These are phyloP conservation scores for Drosophila pallidifrons DNA, from an alignment of 1,140 invertebrate genomes.

Conservation along the genomic window DNA sequence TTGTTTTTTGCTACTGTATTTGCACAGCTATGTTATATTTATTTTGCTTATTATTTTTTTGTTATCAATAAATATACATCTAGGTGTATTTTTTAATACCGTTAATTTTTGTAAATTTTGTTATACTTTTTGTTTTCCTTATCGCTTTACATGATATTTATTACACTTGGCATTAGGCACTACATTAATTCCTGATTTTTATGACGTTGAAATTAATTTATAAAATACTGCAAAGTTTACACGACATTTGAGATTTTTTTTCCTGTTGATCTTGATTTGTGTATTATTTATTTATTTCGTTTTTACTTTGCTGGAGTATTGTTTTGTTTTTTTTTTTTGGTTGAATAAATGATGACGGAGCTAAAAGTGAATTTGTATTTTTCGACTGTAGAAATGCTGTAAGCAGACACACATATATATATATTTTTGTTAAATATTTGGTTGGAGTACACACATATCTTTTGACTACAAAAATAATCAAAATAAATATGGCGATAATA, in stretches of 20 bases:
- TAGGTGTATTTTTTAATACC: slow-evolving; percentile 24
- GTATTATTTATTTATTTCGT: slow-evolving; percentile 24
- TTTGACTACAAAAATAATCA: slow-evolving; percentile 37
- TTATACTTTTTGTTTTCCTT: slow-evolving; percentile 14
- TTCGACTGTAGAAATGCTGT: slow-evolving; percentile 45
- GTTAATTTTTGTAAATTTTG: slow-evolving; percentile 18
- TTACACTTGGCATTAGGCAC: slow-evolving; percentile 71
- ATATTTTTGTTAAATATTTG: background rate
- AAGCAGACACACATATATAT: slow-evolving; percentile 19
- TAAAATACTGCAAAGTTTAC: slow-evolving; percentile 59
- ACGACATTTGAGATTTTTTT: slow-evolving; percentile 33
- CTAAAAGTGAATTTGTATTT: slow-evolving; percentile 49
- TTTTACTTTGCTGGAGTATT: slow-evolving; percentile 26
- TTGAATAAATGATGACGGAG: slow-evolving; percentile 65
- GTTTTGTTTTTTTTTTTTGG: slow-evolving; percentile 29
- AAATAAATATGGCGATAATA: slow-evolving; percentile 54
- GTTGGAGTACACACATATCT: slow-evolving; percentile 14
- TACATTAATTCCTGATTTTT: slow-evolving; percentile 72
- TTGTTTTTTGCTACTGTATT: background rate
- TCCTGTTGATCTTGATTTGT: slow-evolving; percentile 31
- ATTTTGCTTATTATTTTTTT: slow-evolving; percentile 26
- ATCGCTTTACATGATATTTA: slow-evolving; percentile 45
- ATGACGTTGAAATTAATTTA: slow-evolving; percentile 49
- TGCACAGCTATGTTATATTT: slow-evolving; percentile 8
- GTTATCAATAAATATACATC: slow-evolving; percentile 43